Base-by-base conservation (phyloP, 2,888 invertebrate species). In the Eristalis arbustorum region DNA sequence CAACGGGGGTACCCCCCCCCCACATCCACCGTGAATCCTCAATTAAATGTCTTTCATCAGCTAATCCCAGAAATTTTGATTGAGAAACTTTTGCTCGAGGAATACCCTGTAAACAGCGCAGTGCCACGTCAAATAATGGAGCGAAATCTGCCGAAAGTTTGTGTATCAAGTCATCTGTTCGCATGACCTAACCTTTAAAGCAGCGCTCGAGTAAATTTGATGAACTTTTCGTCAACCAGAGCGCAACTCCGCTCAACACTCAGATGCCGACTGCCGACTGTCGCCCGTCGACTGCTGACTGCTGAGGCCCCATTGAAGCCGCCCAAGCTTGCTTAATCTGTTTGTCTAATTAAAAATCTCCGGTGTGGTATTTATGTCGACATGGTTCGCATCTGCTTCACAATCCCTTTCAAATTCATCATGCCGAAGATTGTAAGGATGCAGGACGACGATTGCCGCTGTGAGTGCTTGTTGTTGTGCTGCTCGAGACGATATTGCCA, bases 211-310 rank as follows among this genome's bases (percentile, higher is more conserved):
- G 78, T 71, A 82, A 87, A 87, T 82, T 82, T 82, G 66, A 78
- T 87, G 69, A 87, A 78, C 62, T 66, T 87, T 74, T 85, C 77
- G 76, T 69, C 81, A 85, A 82, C 77, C 79, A 69, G 56, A 63
- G 73, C 37, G 11, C 6, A 31, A 61, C 56, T 23, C 28, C 40
- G 13, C 31, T 5, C 31, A 31, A 31, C 37, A 31, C 42, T 13
- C 63, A 61, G 25, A 18, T 18, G 5, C 8, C 61, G 37, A 18
- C 69, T n/a, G 42, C 42, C 4, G 14, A 42, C n/a, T n/a, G n/a
- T n/a, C 49, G 5, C 8, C 8, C 18, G 14, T 22, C 61, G 37
- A 18, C 69, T n/a, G 42, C 42, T 14, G 14, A 42, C n/a, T n/a
- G n/a, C n/a, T n/a, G n/a, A 14, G 31, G n/a, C n/a, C 31, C 42